Base-by-base conservation (phyloP, 2,113 vertebrate genomes). In the Chrysemys picta region DNA sequence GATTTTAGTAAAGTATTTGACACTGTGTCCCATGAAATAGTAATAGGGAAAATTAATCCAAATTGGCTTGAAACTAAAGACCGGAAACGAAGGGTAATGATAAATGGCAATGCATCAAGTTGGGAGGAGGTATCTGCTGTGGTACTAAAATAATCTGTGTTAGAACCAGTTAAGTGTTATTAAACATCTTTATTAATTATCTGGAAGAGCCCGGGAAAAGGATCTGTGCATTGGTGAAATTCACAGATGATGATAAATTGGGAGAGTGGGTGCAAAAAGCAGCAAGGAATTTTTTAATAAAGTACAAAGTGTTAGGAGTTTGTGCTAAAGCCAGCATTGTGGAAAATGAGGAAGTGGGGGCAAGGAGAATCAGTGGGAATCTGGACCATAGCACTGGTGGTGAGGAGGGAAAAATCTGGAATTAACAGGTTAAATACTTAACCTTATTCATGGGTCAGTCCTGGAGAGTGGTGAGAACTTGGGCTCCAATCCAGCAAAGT, bases 1-100 rank as follows among this genome's bases (percentile, higher is more conserved):
- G 79, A 93, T 90, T 87, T 96, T 57, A 94, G 50, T 59, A 65
- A 93, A 85, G 78, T 93, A 92, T 88, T 96, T 92, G 85, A 91
- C 85, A 80, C 5, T 0, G 0, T 75, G 54, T 91, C 75, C 79
- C 84, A 8, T 54, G 65, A 96, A 96, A 88, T 42, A 11, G 62
- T 87, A 47, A 92, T 53, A 0, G 0, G 79, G 82, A n/a, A 95
- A 95, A 94, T 87, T 72, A 89, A 84, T 96, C 85, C 84, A 93
- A 88, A 91, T n/a, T 91, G 80, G 75, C 93, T 83, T 93, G 82
- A 79, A 69, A 13, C 79, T 94, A 45, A 72, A 94, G 82, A 79
- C 22, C 0, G 1, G 85, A 92, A 96, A 89, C 29, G 87, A 94
- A 86, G 87, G 12, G 65, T 82, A 89, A 90, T 65, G 8, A 82